phyloP scores from a whole-genome alignment of 2,113 vertebrate genomes.

The Callospermophilus lateralis region DNA sequence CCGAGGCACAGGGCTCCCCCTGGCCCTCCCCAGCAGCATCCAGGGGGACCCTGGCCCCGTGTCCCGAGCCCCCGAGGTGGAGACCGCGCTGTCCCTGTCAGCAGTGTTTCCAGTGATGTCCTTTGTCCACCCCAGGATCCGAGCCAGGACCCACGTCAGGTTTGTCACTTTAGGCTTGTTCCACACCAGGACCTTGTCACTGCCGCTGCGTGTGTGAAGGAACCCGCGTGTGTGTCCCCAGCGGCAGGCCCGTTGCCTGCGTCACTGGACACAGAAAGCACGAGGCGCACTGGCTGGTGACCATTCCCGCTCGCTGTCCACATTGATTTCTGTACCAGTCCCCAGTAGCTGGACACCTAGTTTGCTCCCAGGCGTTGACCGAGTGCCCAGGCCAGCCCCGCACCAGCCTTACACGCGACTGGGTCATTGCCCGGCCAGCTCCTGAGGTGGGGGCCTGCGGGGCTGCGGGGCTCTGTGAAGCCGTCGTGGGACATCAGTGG shows the following conservation, averaged over 20 bases:
- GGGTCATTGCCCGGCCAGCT: background rate
- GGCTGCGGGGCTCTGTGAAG: background rate
- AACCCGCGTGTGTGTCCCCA: background rate
- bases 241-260: accelerated
- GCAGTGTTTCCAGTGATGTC: accelerated
- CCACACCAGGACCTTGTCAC: accelerated
- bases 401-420: no score
- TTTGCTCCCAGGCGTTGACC: background rate
- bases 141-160: accelerated
- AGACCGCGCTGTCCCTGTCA: background rate
- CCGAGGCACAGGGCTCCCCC: accelerated
- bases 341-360: accelerated
- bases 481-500: background rate
- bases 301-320: background rate
- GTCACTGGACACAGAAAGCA: accelerated
- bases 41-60: accelerated
- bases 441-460: background rate
- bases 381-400: no score
- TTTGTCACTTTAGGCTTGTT: accelerated
- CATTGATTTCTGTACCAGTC: accelerated
- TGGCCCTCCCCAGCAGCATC: accelerated
- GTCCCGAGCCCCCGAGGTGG: accelerated
- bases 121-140: background rate
- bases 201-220: accelerated
- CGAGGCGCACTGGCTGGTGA: no score